Evolutionary conservation across 2,113 vertebrate genomes (phyloP).

Genomic region (Aldabrachelys gigantea): DNA sequence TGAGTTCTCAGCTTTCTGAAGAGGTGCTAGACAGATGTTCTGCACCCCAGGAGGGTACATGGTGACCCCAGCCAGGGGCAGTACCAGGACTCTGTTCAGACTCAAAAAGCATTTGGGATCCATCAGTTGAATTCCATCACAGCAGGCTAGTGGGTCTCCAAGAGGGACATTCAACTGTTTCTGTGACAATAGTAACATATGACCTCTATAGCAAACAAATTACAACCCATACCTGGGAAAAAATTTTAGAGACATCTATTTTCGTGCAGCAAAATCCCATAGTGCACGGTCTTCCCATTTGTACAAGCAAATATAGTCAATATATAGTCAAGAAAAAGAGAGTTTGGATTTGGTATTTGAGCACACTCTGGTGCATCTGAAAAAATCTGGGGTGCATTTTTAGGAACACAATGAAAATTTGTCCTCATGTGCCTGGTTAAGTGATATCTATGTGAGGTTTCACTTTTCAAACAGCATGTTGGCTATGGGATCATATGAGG

Average conservation of each 20-base stretch:
- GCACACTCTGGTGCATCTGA: background rate
- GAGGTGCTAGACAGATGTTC: no score
- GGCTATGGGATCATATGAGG: background rate
- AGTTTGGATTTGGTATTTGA: background rate
- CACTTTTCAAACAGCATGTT: background rate
- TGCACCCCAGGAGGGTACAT: no score
- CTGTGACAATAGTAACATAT: background rate
- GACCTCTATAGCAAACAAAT: background rate
- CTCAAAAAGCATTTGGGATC: no score
- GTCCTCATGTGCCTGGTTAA: background rate
- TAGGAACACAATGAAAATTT: background rate
- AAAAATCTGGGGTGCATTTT: background rate
- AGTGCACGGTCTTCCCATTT: background rate
- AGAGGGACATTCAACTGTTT: background rate
- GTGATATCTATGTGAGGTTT: background rate
- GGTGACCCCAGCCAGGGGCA: no score
- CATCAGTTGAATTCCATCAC: background rate
- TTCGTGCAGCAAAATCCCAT: background rate
- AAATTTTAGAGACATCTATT: background rate
- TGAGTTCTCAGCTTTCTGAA: no score
- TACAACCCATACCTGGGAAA: background rate
- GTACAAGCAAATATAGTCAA: background rate
- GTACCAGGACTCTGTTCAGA: no score
- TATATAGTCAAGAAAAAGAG: background rate
- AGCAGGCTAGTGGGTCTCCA: background rate